Conservation (phyloP, 2,113 vertebrate genomes). For the Hypomesus transpacificus region DNA sequence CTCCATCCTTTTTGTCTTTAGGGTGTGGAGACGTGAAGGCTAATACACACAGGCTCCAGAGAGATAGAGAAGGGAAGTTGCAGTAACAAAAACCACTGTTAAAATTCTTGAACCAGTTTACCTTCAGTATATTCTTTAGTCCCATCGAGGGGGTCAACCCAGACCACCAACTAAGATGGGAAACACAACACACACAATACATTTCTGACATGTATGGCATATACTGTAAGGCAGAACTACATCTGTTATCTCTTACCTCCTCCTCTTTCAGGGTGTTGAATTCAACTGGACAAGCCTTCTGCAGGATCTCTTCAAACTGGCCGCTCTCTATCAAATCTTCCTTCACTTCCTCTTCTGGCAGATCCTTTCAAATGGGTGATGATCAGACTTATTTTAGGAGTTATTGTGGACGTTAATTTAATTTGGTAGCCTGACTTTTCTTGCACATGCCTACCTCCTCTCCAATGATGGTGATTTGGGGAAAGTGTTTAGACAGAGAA, state of each 20-base stretch:
- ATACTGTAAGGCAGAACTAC: neutral
- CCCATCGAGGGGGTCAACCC: conserved; percentile 97
- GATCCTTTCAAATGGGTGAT: conserved; percentile 72
- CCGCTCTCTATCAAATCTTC: conserved; percentile 86
- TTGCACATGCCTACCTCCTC: conserved; percentile 79
- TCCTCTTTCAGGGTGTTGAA: conserved; percentile 84
- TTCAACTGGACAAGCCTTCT: conserved; percentile 82
- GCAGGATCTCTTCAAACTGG: conserved; percentile 83
- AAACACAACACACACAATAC: conserved; percentile 23
- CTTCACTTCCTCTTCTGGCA: conserved; percentile 75
- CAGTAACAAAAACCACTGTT: neutral
- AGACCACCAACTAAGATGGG: conserved; percentile 85
- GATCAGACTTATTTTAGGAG: neutral
- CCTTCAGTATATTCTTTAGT: conserved; percentile 99
- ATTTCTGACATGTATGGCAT: neutral
- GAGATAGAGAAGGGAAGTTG: no score
- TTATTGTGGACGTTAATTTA: neutral
- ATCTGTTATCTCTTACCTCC: conserved; percentile 73
- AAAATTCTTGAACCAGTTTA: conserved; percentile 47
- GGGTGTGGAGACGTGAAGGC: no score
- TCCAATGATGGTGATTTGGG: conserved; percentile 90
- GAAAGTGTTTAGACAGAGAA: conserved; percentile 85
- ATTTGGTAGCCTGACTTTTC: no score
- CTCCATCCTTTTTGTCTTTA: no score
- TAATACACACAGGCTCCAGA: no score